Percentiles rank a stretch among this genome's conserved stretches.
These are phyloP conservation scores for Dolichotis patagonum DNA, from an alignment of 2,113 vertebrate genomes.

Conservation along the genomic window DNA sequence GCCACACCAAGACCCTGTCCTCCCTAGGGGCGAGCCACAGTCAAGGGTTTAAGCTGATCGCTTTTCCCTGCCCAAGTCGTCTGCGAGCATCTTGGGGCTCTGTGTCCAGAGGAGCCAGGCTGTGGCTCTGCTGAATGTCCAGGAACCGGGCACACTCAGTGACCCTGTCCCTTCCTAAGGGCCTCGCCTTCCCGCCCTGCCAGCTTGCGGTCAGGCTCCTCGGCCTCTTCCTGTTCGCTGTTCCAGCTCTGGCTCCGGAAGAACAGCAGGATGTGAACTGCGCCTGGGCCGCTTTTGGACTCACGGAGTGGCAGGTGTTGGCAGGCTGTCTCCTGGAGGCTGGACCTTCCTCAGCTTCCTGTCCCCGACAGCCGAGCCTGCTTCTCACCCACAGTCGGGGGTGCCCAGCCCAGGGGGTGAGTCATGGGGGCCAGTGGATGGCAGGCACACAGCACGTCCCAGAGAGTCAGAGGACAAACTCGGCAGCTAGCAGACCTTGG, in stretches of 20 bases:
- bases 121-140: background rate
- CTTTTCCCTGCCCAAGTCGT: fast-evolving
- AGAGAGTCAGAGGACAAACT: background rate
- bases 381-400: background rate
- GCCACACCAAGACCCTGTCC: background rate
- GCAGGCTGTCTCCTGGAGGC: conserved; percentile 15
- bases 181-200: background rate
- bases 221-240: conserved; percentile 20
- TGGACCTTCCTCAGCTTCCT: background rate
- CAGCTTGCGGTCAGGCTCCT: background rate
- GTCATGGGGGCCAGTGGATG: background rate
- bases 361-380: background rate
- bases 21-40: background rate
- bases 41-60: background rate
- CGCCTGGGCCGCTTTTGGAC: background rate
- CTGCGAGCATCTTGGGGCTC: background rate
- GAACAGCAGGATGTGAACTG: conserved; percentile 46
- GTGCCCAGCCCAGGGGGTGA: background rate
- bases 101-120: background rate
- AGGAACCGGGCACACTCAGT: background rate
- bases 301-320: background rate
- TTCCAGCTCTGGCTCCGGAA: conserved; percentile 4
- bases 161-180: background rate
- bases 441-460: background rate
- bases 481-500: background rate